phyloP scores from a whole-genome alignment of 2,113 vertebrate species.

The Gracilinanus agilis region DNA sequence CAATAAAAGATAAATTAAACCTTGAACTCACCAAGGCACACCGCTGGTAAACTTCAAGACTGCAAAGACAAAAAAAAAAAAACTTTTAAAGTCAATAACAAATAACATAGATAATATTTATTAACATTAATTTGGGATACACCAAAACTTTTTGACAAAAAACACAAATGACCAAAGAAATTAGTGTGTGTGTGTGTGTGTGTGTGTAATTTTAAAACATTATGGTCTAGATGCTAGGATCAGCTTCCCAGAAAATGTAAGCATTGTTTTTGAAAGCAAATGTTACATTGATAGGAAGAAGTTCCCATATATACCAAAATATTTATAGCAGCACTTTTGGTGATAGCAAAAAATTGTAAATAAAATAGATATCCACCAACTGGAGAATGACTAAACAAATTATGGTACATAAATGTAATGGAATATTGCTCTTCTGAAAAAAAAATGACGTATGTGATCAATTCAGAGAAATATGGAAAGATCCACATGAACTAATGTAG shows the following conservation, averaged over 20 bases:
- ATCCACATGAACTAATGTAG: background rate
- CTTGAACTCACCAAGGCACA: background rate
- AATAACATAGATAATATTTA: background rate
- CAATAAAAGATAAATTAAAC: background rate
- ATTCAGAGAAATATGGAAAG: background rate
- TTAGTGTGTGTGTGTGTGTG: background rate
- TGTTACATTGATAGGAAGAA: background rate
- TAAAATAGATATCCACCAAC: background rate
- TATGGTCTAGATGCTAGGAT: background rate
- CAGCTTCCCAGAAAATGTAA: background rate
- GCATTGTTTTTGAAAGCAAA: background rate
- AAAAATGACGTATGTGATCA: background rate
- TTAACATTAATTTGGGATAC: background rate
- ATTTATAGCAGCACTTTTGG: background rate
- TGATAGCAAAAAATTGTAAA: background rate
- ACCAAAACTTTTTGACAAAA: background rate
- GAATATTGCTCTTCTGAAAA: background rate
- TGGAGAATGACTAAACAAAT: background rate
- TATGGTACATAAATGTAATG: background rate
- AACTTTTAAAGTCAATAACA: background rate
- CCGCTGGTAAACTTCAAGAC: background rate
- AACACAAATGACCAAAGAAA: background rate
- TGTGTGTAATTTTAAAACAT: background rate
- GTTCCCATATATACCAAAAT: background rate
- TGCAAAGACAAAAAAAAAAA: background rate